Evolutionary conservation across 2,888 invertebrate genomes (phyloP).

Genomic region (Bibio marci): DNA sequence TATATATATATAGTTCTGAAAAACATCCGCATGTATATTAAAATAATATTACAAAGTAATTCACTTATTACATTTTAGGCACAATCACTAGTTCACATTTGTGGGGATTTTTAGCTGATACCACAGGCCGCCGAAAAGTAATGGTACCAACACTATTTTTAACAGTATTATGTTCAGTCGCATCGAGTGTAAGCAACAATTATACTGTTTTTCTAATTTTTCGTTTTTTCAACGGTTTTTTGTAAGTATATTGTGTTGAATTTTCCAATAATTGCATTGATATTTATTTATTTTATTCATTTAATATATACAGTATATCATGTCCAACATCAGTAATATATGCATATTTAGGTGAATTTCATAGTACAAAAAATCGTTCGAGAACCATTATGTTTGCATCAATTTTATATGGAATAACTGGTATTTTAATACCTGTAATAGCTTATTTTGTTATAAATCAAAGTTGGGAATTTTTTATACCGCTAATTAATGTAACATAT

Average conservation of each 20-base stretch:
- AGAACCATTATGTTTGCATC: conserved; percentile 26
- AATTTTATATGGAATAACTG: conserved; percentile 22
- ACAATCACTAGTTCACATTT: conserved; percentile 35
- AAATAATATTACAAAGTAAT: no score
- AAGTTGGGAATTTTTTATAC: conserved; percentile 18
- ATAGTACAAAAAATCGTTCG: conserved; percentile 28
- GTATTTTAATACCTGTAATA: conserved; percentile 21
- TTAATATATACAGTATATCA: conserved; percentile 16
- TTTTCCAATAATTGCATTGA: no score
- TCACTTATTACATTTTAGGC: no score
- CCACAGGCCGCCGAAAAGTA: conserved; percentile 31
- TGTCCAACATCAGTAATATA: conserved; percentile 34
- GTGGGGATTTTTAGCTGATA: conserved; percentile 39
- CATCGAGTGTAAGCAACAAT: conserved; percentile 31
- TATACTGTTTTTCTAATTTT: conserved; percentile 32
- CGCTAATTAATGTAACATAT: conserved; percentile 17
- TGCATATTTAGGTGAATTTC: conserved; percentile 35
- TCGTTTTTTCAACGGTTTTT: conserved; percentile 34
- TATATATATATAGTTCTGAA: no score
- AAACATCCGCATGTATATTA: no score
- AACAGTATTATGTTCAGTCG: conserved; percentile 29
- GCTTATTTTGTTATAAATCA: conserved; percentile 24
- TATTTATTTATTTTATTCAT: no score
- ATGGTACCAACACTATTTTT: conserved; percentile 30
- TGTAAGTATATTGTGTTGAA: conserved; percentile 27